These are phyloP conservation scores for Drosophila macrospina DNA, from an alignment of 2,888 invertebrate species.

Conservation along the genomic window DNA sequence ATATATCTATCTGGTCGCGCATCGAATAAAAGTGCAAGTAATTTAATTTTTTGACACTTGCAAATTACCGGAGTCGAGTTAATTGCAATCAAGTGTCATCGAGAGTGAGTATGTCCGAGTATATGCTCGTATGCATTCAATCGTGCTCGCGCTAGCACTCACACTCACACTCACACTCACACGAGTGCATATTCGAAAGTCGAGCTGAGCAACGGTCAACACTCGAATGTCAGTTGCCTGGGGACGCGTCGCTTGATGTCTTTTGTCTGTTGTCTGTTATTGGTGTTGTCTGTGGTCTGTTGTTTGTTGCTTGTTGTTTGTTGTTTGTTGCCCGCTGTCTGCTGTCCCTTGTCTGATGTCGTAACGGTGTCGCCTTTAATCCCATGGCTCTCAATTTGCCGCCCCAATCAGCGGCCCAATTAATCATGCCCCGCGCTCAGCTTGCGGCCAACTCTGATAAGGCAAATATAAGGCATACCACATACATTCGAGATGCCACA, in stretches of 20 bases:
- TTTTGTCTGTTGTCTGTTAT: not conserved
- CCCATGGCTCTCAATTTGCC: conserved; percentile 30
- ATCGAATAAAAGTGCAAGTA: conserved; percentile 10
- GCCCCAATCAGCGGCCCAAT: conserved; percentile 48
- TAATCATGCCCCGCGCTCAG: conserved; percentile 33
- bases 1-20: not conserved
- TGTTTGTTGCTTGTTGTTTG: conserved; percentile 6
- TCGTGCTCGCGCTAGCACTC: too few relatives aligned
- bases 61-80: conserved; percentile 17
- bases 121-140: not conserved
- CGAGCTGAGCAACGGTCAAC: conserved; percentile 1
- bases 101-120: conserved; percentile 11
- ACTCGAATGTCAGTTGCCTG: conserved; percentile 20
- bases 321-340: conserved; percentile 5
- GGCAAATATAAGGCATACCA: conserved; percentile 11
- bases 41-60: conserved; percentile 19
- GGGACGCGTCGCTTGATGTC: conserved; percentile 9
- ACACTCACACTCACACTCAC: too few relatives aligned
- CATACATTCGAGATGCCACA: not conserved
- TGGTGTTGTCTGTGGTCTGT: conserved; percentile 17
- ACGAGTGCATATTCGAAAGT: conserved; percentile 39
- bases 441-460: conserved; percentile 29
- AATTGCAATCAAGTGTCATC: conserved; percentile 20
- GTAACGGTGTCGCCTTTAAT: conserved; percentile 36
- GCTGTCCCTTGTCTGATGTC: conserved; percentile 20